Base-by-base conservation (phyloP, 1,140 invertebrate genomes). In the Drosophila biarmipes region DNA sequence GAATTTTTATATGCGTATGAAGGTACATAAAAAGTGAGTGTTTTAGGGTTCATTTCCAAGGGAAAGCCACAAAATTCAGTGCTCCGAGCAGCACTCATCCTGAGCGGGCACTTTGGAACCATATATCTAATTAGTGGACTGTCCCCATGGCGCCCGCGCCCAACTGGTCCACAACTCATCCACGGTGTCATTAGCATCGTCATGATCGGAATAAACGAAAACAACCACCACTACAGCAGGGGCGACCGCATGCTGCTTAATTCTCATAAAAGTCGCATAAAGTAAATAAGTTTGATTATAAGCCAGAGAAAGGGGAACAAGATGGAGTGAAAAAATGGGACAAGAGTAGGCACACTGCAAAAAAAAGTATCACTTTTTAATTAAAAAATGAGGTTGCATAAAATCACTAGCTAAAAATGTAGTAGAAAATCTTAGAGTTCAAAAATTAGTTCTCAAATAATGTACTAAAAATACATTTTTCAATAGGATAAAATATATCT, bases 241-340 rank as follows among this genome's bases (percentile, higher is more conserved):
- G 31, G 63, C 45, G 45, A 56, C 58, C 58, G 34, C 55, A 53
- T 66, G 67, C 43, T 66, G 63, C 48, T 78, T 75, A 86, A 86
- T 85, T 73, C 78, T 64, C 78, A 85, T 85, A 85, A 86, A 85
- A 85, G 80, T 85, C 81, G 78, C 78, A 85, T 78, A 75, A 75
- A 87, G 78, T 75, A 87, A 87, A 87, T 61, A 82, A 78, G 78
- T 87, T 82, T 87, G 74, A 86, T 81, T 87, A 82, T 87, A 59
- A 66, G 48, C 49, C 46, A 45, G 29, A 38, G 40, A 42, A 21
- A 37, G n/a, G 27, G 19, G 19, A 31, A 11, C 5, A 21, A 14
- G 6, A 27, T 29, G 12, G 6, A 48, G 31, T 8, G 17, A 35
- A 38, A 57, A 58, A 71, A 21, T 31, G 24, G n/a, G 14, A n/a